These are phyloP conservation scores for Gallirallus australis DNA, from an alignment of 2,797 vertebrate genomes.

Conservation along the genomic window DNA sequence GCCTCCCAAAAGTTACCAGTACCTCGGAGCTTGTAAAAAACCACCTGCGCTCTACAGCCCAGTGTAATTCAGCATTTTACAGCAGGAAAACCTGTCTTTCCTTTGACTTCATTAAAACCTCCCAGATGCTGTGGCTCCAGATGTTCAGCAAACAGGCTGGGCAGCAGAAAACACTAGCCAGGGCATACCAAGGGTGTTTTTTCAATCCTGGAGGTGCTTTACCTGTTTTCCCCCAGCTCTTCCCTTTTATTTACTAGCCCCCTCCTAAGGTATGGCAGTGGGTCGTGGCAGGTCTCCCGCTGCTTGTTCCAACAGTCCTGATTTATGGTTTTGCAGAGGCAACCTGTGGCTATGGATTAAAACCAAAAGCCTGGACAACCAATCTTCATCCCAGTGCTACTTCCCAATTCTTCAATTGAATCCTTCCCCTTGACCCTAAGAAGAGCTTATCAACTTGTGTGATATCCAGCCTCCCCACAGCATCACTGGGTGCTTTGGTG, in stretches of 20 bases:
- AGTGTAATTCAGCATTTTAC: slow-evolving; percentile 27
- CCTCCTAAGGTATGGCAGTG: background rate
- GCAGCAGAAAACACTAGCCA: background rate
- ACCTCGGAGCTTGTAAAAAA: slow-evolving; percentile 31
- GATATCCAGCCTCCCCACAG: rapidly evolving
- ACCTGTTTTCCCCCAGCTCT: background rate
- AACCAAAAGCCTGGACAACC: background rate
- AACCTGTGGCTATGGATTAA: background rate
- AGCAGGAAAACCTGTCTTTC: slow-evolving; percentile 35
- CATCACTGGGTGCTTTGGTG: rapidly evolving
- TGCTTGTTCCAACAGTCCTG: background rate
- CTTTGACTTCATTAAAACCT: slow-evolving; percentile 61
- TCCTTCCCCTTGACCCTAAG: background rate
- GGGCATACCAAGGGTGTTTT: background rate
- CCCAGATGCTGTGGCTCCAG: slow-evolving; percentile 42
- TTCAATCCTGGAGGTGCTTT: background rate
- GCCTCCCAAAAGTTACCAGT: slow-evolving; percentile 10
- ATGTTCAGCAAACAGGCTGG: background rate
- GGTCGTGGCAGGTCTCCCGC: rapidly evolving
- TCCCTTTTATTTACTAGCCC: background rate
- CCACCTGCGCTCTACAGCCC: background rate
- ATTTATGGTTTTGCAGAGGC: background rate
- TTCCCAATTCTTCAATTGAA: background rate
- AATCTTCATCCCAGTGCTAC: background rate
- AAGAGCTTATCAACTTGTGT: background rate